Evolutionary conservation across 2,113 vertebrate genomes (phyloP).

Genomic region (Saguinus imperator): DNA sequence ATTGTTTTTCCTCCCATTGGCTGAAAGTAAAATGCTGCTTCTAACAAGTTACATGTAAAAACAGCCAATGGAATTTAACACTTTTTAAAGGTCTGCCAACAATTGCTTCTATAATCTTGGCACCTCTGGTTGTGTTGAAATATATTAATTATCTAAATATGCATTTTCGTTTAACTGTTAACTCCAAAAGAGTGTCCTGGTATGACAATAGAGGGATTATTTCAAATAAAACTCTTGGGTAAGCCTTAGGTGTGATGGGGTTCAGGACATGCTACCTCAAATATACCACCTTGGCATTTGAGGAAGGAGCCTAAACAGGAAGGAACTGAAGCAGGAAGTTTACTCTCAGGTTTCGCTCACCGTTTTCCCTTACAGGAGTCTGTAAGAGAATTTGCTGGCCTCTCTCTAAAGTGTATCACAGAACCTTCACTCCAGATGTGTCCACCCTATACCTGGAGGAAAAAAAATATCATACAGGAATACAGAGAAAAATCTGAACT

Average conservation of each 20-base stretch:
- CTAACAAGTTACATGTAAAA: background rate
- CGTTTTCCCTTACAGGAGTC: background rate
- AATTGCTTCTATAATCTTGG: background rate
- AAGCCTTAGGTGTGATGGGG: background rate
- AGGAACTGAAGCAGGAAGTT: background rate
- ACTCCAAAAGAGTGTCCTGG: background rate
- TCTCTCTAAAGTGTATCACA: background rate
- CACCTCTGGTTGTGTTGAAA: background rate
- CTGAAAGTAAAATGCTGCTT: conserved; percentile 2
- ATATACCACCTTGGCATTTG: background rate
- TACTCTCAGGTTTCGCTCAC: background rate
- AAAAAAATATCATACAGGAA: background rate
- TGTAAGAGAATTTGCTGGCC: background rate
- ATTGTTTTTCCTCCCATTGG: background rate
- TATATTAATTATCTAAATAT: conserved; percentile 24
- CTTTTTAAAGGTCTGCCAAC: background rate
- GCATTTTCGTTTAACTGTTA: background rate
- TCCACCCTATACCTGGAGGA: background rate
- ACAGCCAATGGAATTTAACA: background rate
- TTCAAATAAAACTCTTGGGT: background rate
- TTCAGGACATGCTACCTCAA: background rate
- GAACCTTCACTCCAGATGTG: background rate
- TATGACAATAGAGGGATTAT: background rate
- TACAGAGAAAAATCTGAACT: background rate
- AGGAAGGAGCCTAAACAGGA: background rate